Conservation (phyloP, 2,888 invertebrate species). For the Conchocele bisecta region DNA sequence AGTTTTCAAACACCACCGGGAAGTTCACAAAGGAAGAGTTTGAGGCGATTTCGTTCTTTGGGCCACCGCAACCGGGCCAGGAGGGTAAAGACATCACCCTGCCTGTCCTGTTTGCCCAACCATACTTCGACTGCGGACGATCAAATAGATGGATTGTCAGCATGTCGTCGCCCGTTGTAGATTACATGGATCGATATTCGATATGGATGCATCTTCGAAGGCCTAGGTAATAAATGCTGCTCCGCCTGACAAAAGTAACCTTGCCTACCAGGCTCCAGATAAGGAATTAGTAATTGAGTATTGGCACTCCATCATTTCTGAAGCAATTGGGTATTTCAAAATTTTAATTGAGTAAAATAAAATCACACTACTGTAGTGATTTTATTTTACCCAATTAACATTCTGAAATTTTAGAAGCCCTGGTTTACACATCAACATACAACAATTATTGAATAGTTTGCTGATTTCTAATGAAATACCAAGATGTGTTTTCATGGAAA, state of each 20-base stretch:
- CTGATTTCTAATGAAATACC: too few relatives aligned
- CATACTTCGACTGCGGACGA: slow-evolving; percentile 97
- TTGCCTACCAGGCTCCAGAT: too few relatives aligned
- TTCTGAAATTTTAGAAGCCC: too few relatives aligned
- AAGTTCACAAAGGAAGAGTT: slow-evolving; percentile 68
- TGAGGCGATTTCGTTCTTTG: slow-evolving; percentile 71
- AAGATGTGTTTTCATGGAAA: too few relatives aligned
- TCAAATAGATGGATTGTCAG: slow-evolving; percentile 97
- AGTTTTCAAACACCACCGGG: slow-evolving; percentile 76
- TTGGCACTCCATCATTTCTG: too few relatives aligned
- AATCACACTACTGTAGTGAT: too few relatives aligned
- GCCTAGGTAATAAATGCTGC: slow-evolving; percentile 61
- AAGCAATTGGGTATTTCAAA: too few relatives aligned
- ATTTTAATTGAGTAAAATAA: too few relatives aligned
- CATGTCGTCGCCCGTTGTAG: slow-evolving; percentile 96
- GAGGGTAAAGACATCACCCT: slow-evolving; percentile 83
- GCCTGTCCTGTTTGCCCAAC: slow-evolving; percentile 96
- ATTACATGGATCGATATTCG: slow-evolving; percentile 90
- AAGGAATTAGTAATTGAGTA: too few relatives aligned
- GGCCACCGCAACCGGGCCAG: slow-evolving; percentile 73
- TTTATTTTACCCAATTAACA: too few relatives aligned
- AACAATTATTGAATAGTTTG: too few relatives aligned
- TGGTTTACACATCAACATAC: too few relatives aligned
- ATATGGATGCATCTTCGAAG: slow-evolving; percentile 75
- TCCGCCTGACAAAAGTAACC: background rate